Conservation (phyloP, 2,113 vertebrate species). For the Colossoma macropomum region DNA sequence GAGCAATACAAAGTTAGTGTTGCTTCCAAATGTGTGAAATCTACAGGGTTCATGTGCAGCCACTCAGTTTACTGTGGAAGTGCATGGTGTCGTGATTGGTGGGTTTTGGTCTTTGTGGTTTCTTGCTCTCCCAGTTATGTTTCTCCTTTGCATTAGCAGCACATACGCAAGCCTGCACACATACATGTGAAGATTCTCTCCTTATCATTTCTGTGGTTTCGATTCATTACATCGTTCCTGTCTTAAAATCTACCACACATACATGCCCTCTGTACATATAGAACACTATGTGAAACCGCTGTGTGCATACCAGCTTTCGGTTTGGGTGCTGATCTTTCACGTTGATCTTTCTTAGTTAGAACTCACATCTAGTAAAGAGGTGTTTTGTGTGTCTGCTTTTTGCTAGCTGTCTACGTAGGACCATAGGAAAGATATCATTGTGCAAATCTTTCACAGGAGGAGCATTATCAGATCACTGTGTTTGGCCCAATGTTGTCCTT, state of each 20-base stretch:
- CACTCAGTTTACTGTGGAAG: background rate
- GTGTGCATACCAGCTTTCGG: background rate
- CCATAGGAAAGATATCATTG: background rate
- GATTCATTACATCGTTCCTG: slow-evolving; percentile 5
- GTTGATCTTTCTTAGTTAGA: background rate
- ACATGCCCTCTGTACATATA: background rate
- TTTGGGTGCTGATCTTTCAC: background rate
- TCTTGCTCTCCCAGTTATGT: background rate
- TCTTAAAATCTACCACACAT: background rate
- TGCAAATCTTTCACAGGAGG: background rate
- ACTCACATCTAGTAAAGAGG: background rate
- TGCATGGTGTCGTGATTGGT: background rate
- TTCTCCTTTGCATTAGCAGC: background rate
- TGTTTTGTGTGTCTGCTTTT: background rate
- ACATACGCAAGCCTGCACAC: background rate
- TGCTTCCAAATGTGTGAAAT: too few species aligned
- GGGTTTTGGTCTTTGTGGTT: slow-evolving; percentile 2
- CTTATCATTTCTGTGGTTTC: slow-evolving; percentile 23
- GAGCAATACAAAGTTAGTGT: too few species aligned
- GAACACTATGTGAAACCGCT: background rate
- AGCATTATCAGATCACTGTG: background rate
- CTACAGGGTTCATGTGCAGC: background rate
- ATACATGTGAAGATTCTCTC: background rate
- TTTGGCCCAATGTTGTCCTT: background rate
- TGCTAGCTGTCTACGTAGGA: background rate